Base-by-base conservation (phyloP, 1,140 invertebrate species). In the Microvelia longipes region DNA sequence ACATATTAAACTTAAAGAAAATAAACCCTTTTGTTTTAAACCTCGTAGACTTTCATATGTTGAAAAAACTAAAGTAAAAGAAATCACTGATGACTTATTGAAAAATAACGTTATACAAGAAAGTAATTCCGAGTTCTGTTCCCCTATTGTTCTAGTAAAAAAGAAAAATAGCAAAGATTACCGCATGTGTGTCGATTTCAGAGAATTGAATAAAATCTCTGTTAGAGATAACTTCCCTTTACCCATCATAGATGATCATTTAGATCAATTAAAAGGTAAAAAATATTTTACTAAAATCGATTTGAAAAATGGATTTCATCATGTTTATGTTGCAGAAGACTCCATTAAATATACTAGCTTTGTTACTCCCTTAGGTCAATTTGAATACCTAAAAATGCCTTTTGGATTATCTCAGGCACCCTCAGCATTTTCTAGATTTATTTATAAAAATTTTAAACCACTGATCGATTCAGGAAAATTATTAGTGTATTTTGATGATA, bases 161-260 rank as follows among this genome's bases (percentile, higher is more conserved):
- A 73, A 70, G n/a, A 50, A 50, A 11, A 50, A 50, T 50, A 70
- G 73, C 61, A 73, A 73, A 1, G 29, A 61, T 1, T 70, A 64
- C 13, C 67, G 77, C 1, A 63, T 76, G 25, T 67, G 69, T 66
- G 65, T 73, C 0, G 73, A 77, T 69, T 82, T 76, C 68, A 66
- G 78, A 30, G n/a, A 68, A 25, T 64, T 83, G 1, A 83, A 83
- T 73, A 24, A 50, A 0, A 69, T 79, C 1, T 81, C 78, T 0
- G 72, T 67, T 13, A 73, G 73, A 66, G 77, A 81, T 67, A 67
- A 70, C 67, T 81, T 71, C 72, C 81, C 80, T 1, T 71, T 83
- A 2, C 80, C 82, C 0, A 19, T 66, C 13, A 27, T 66, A 1
- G 65, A 66, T 25, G 65, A 66, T 27, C 65, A 66, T 66, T 28